Conservation (phyloP, 2,888 invertebrate species). For the Dorcus hopei region DNA sequence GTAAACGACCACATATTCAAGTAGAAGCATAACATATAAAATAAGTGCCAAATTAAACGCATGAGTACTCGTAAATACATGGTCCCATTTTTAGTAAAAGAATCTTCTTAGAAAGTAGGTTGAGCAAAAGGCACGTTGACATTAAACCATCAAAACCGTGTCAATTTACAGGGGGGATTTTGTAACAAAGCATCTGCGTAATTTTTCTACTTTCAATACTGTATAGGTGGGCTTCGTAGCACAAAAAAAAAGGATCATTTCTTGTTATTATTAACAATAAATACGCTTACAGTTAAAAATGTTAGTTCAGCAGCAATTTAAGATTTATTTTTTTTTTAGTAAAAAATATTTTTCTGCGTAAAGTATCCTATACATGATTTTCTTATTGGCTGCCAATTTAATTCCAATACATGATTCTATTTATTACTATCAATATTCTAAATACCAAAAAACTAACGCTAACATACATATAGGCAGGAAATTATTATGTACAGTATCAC, state of each 20-base stretch:
- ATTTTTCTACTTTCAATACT: conserved; percentile 21
- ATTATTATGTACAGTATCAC: conserved; percentile 34
- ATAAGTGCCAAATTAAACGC: not conserved
- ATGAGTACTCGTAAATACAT: conserved; percentile 3
- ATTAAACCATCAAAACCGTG: conserved; percentile 11
- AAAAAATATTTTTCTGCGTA: not conserved
- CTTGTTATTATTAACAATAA: conserved; percentile 5
- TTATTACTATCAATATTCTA: conserved; percentile 11
- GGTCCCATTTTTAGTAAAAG: conserved; percentile 7
- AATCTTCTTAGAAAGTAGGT: conserved; percentile 8
- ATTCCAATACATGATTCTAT: conserved; percentile 4
- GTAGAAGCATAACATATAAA: too few species aligned
- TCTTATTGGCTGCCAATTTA: conserved; percentile 7
- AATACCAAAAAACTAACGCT: conserved; percentile 14
- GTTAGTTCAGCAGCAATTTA: too few species aligned
- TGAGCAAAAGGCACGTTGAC: conserved; percentile 19
- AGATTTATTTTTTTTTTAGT: not conserved
- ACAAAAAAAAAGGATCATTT: conserved; percentile 4
- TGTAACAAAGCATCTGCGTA: not conserved
- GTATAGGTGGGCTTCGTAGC: conserved; percentile 13
- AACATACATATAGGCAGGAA: conserved; percentile 23
- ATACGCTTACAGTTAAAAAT: not conserved
- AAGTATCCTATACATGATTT: not conserved
- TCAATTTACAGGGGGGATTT: not conserved
- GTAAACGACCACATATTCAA: too few species aligned